Base-by-base conservation (phyloP, 2,888 invertebrate species). In the Spodoptera picta region DNA sequence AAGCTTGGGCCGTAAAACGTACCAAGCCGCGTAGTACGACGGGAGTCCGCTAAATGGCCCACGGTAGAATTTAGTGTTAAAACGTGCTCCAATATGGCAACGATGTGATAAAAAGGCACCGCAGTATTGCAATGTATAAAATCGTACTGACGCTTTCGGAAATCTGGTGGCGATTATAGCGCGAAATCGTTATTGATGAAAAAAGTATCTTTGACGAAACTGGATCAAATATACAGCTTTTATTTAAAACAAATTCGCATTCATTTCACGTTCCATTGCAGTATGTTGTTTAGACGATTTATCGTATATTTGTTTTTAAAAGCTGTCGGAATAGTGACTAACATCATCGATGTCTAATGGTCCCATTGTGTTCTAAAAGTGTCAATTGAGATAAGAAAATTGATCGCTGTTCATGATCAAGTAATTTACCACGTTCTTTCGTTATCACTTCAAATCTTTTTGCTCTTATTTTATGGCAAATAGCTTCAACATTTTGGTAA, bases 81-180 rank as follows among this genome's bases (percentile, higher is more conserved):
- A 85, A 91, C 91, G 91, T 92, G 92, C 87, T 86, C 79, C 88
- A 87, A 90, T 91, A 89, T 87, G 81, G 83, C 82, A 89, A 90
- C 86, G 87, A 89, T 87, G 89, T 91, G 90, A 88, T 90, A 91
- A 90, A 87, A 90, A 85, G 81, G 79, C 80, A 86, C 88, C 86
- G 79, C 84, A 83, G 81, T 81, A 79, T 82, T 81, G 84, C 83
- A 85, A 84, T 85, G 82, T 84, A 80, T 81, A 83, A 83, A 84
- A 83, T 66, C 69, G 47, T 60, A 69, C 60, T 61, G 60, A 74
- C 54, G 60, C 63, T 69, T 78, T 74, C 58, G 69, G 61, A 73
- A 80, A 81, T 73, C 77, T 72, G 65, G 68, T 67, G 69, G 61
- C 61, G 59, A 71, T 75, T 70, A 65, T 69, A 63, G 70, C 69